Evolutionary conservation across 2,888 invertebrate species (phyloP), one percentile per base, ranked within the genome.

Genomic region (Drosophila pseudotakahashii): DNA sequence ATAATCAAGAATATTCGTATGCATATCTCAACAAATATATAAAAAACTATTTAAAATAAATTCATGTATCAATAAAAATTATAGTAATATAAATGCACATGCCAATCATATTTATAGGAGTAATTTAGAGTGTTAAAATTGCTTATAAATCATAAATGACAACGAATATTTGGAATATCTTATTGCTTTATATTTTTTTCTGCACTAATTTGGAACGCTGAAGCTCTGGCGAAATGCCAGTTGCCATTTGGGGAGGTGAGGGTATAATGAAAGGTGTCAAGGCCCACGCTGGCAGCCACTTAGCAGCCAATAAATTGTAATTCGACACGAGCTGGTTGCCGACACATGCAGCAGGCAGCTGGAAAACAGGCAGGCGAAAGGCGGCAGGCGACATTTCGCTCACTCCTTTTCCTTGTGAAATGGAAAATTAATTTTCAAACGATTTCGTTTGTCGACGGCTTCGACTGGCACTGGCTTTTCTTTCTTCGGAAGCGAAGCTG

Each of bases 251-350:
- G 10, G 10, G 16, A 57, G 34, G 44, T 39, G 16, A 71, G 54
- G 53, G 64, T 64, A 58, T 59, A 58, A 67, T 63, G 60, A 73
- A 76, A 79, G 73, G 73, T 69, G 78, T 41, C 78, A 79, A 75
- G 79, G 63, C 58, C 50, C 47, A 62, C 57, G 26, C 16, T 70
- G 71, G 63, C 63, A 70, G 74, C 63, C 84, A 83, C 84, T 88
- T 88, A 83, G 73, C 84, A 83, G 89, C 84, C 84, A 88, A 85
- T 85, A 85, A 85, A 85, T 85, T 85, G 89, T 87, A 88, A 85
- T 85, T 83, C 89, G 89, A 88, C 87, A 77, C 79, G 63, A 68
- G 74, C 73, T 67, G 66, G 55, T 60, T 58, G 73, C 64, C 60
- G 59, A 47, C 71, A 61, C 75, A 69, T 59, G 71, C 76, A 69